A percentile compares a stretch with the other conserved stretches of the same genome.
These are phyloP conservation scores for Eupithecia exiguata DNA, from an alignment of 2,888 invertebrate genomes.

Conservation along the genomic window DNA sequence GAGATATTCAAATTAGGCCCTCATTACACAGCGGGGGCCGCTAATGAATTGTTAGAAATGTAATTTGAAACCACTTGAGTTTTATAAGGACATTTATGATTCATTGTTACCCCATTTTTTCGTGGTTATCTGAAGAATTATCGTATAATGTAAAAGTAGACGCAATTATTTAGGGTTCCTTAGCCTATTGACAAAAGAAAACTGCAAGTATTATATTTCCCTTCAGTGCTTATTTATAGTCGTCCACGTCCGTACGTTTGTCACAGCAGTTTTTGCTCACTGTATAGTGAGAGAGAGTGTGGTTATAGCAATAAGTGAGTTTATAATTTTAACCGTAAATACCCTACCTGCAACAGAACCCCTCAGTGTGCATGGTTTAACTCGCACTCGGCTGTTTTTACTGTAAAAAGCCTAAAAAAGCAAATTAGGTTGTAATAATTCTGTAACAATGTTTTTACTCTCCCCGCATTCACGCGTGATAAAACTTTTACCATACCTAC, in stretches of 20 bases:
- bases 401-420: background rate
- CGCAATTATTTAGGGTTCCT: background rate
- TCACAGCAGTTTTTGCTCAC: background rate
- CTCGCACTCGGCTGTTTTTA: background rate
- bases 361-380: background rate
- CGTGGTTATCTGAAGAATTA: conserved; percentile 20
- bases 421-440: conserved; percentile 1
- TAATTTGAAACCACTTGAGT: conserved; percentile 48
- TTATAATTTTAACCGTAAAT: background rate
- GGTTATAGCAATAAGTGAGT: background rate
- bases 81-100: conserved; percentile 36
- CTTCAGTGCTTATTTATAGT: too few relatives aligned
- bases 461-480: conserved; percentile 28
- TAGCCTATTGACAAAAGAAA: background rate
- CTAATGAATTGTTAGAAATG: conserved; percentile 68
- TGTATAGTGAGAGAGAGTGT: too few relatives aligned
- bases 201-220: background rate
- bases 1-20: conserved; percentile 73
- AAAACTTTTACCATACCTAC: conserved; percentile 39
- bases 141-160: background rate
- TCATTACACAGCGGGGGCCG: conserved; percentile 65
- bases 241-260: background rate
- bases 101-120: conserved; percentile 31
- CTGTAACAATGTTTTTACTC: background rate
- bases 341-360: background rate